Base-by-base conservation (phyloP, 2,888 invertebrate species). In the Phalangium opilio region DNA sequence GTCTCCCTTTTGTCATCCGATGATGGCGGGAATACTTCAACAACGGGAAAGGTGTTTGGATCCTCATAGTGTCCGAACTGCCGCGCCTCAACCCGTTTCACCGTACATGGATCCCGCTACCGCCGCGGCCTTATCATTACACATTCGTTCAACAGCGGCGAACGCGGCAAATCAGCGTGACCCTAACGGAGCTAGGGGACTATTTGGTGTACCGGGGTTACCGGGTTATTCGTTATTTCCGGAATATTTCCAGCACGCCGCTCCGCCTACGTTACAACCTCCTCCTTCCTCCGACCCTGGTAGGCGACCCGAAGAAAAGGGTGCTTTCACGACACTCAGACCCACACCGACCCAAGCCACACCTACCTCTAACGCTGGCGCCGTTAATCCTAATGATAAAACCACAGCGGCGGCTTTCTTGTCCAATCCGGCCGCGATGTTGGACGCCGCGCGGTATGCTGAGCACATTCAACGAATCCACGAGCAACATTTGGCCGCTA, bases 221-320 rank as follows among this genome's bases (percentile, higher is more conserved):
- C 53, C 53, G 14, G 51, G 50, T 8, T 51, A 47, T 35, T 50
- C 52, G 7, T 41, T 52, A 3, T 52, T 47, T 33, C 47, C 52
- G 8, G 52, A 52, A 39, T 39, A 19, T 39, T 39, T 17, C 15
- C 39, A 18, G 8, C 27, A 27, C 27, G 27, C 27, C 8, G 27
- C 8, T 8, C 27, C 4, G 8, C 27, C 27, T 8, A 27, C 27
- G 27, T 27, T 27, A 27, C 27, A 27, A 8, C 27, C 27, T 4
- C 27, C 27, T 4, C 27, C 27, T 8, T 27, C 27, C 5, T 27
- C 27, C 27, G 27, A 27, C 27, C 27, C 27, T 4, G 27, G 27
- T 27, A 27, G 27, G 8, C 11, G 32, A 27, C 19, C 20, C n/a
- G 42, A 21, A 15, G 52, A 52, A 12, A 52, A 52, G 38, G 52